phyloP scores from a whole-genome alignment of 2,797 vertebrate species.

The Rhinatrema bivittatum region DNA sequence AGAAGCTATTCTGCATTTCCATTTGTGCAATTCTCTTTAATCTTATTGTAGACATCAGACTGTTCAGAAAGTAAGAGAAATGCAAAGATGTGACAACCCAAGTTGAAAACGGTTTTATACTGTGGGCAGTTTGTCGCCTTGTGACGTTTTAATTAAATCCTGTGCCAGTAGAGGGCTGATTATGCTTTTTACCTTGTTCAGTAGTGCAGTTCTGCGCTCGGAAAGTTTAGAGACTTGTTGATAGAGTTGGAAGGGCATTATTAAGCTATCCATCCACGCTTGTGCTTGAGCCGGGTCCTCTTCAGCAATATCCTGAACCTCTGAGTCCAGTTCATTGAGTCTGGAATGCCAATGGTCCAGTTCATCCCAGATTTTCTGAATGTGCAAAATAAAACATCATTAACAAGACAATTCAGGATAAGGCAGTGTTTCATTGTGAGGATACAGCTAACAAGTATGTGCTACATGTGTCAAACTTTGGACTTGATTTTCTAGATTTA shows the following conservation, averaged over 20 bases:
- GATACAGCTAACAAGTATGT: background rate
- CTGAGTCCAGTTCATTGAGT: constrained; percentile 72
- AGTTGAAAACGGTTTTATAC: no score
- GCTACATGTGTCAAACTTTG: background rate
- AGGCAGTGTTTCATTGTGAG: background rate
- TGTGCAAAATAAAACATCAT: background rate
- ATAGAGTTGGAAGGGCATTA: constrained; percentile 68
- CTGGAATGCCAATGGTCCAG: constrained; percentile 79
- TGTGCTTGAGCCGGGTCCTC: constrained; percentile 65
- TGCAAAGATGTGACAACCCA: no score
- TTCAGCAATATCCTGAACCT: constrained; percentile 77
- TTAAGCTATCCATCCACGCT: constrained; percentile 65
- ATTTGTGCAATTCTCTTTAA: no score
- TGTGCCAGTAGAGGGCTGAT: no score
- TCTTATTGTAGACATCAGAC: no score
- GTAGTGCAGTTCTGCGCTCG: constrained; percentile 71
- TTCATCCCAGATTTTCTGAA: constrained; percentile 80
- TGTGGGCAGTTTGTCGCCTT: no score
- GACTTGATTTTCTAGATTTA: no score
- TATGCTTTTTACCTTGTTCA: no score
- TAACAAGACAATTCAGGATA: background rate
- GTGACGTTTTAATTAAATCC: no score
- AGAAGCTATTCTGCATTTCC: no score
- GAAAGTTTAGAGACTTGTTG: constrained; percentile 73
- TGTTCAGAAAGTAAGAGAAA: no score